Evolutionary conservation across 2,113 vertebrate genomes (phyloP), one percentile per base, ranked within the genome.

Genomic region (Hemibagrus wyckioides): DNA sequence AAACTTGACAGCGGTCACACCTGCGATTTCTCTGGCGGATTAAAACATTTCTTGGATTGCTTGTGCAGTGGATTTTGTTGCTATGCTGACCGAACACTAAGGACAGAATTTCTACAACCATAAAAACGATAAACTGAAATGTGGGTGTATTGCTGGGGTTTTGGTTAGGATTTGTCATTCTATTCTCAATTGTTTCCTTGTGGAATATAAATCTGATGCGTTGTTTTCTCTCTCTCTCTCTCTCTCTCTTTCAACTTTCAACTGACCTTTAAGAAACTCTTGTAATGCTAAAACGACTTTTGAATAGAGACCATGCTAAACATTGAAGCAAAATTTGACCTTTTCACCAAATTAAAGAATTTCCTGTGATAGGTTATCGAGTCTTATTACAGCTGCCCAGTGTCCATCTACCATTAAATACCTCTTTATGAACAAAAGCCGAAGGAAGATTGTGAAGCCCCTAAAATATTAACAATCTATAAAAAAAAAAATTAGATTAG

Each of bases 1-100:
- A 90, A 57, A 81, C 54, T 91, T 87, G 92, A 92, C 90, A 91
- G 85, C 91, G 91, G 91, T 90, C 67, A 91, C 88, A 89, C 50
- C 89, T 90, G 86, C 86, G 91, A 48, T 88, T 90, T 88, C 90
- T 88, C 92, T 91, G 91, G 88, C 2, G 23, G 54, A 57, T 81
- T 57, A 59, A 59, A 81, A 59, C 54, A 15, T 79, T 79, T 79
- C 28, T 52, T 33, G 75, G 54, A 41, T 81, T 59, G 23, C 1
- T 59, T 54, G 33, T 81, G 54, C 57, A 85, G 71, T 82, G 65
- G 59, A 65, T 89, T 90, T 89, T 90, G 89, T 89, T 93, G 83
- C 87, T 73, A 57, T 57, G 41, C 52, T 81, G 90, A 84, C 92
- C 2, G 54, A 81, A 81, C 79, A 80, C 9, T 39, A 57, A 80